These are phyloP conservation scores for Scolopax mira DNA, from an alignment of 2,113 vertebrate genomes.

Conservation along the genomic window DNA sequence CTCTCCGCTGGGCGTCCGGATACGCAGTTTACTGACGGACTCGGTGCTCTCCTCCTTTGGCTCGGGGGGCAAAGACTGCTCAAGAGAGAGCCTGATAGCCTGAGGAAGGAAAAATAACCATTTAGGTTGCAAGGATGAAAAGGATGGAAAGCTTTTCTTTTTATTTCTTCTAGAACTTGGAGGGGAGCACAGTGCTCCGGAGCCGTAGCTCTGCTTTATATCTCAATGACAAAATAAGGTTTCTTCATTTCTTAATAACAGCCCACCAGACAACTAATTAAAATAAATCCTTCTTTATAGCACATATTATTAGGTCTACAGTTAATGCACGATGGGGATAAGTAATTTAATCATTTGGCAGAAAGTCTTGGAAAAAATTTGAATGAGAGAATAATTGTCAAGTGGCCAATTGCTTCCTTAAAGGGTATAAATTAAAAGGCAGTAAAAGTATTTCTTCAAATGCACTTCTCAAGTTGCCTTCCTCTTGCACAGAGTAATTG, in stretches of 20 bases:
- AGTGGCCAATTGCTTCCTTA: conserved; percentile 59
- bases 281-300: conserved; percentile 73
- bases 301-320: conserved; percentile 72
- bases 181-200: conserved; percentile 38
- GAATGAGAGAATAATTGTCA: conserved; percentile 66
- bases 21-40: conserved; percentile 93
- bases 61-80: conserved; percentile 92
- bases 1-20: conserved; percentile 94
- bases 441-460: conserved; percentile 60
- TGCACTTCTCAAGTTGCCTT: conserved; percentile 37
- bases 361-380: conserved; percentile 62
- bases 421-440: conserved; percentile 56
- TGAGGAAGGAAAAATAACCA: conserved; percentile 56
- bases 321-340: conserved; percentile 63
- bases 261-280: conserved; percentile 69
- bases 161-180: conserved; percentile 37
- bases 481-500: neutral
- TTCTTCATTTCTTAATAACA: conserved; percentile 71
- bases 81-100: conserved; percentile 95
- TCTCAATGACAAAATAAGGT: conserved; percentile 57
- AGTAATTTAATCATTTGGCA: conserved; percentile 73
- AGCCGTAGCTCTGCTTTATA: conserved; percentile 15
- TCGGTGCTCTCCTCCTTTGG: conserved; percentile 87
- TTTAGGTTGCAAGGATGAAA: neutral
- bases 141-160: neutral